Evolutionary conservation across 2,113 vertebrate species (phyloP).

Genomic region (Anoura caudifer): DNA sequence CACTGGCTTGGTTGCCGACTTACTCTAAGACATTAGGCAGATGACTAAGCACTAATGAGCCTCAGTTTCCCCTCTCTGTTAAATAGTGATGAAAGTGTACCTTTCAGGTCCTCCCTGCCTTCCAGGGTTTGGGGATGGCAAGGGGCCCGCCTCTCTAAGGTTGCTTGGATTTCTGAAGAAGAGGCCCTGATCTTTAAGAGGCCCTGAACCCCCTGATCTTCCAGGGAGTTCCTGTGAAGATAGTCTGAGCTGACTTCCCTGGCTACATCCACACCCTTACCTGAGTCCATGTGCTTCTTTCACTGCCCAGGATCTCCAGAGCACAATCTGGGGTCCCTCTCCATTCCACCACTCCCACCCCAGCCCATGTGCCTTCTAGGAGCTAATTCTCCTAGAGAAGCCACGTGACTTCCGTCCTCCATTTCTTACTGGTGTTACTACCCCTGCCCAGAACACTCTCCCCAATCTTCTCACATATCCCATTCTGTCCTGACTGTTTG

Average conservation of each 20-base stretch:
- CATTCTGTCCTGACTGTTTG: neutral
- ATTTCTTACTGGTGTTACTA: neutral
- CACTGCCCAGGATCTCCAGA: neutral
- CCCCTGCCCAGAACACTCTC: neutral
- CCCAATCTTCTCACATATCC: neutral
- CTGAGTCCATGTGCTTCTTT: neutral
- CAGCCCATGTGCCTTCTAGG: neutral
- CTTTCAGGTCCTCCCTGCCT: constrained; percentile 19
- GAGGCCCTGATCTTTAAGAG: neutral
- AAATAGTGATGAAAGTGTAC: constrained; percentile 10
- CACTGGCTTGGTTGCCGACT: constrained; percentile 30
- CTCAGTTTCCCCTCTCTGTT: constrained; percentile 70
- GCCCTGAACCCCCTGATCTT: no score
- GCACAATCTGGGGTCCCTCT: neutral
- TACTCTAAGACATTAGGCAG: constrained; percentile 28
- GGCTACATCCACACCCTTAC: neutral
- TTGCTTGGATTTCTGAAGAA: neutral
- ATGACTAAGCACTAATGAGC: constrained; percentile 60
- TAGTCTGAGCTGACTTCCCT: neutral
- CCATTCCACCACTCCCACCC: no score
- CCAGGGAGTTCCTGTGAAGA: neutral
- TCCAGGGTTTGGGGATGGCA: neutral
- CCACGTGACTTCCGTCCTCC: neutral
- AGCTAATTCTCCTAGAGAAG: neutral
- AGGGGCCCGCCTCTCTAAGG: neutral